Evolutionary conservation across 2,797 vertebrate genomes (phyloP), one percentile per base, ranked within the genome.

Genomic region (Syngnathus rostellatus): DNA sequence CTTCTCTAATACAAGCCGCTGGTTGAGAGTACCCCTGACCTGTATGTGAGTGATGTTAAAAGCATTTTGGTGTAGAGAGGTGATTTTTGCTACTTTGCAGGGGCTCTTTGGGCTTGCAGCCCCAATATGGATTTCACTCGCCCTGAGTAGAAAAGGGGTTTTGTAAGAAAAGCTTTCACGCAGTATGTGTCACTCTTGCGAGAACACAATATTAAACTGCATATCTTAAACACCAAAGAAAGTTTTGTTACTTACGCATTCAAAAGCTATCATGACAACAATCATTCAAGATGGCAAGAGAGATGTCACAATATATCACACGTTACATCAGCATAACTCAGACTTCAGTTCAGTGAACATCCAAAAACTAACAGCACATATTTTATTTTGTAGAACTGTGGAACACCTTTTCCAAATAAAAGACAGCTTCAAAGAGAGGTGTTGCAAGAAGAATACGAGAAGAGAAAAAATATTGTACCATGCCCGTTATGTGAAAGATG

Each of bases 131-230:
- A 77, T 77, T 71, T 77, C 54, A 70, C 62, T 72, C 72, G 77
- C 64, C 64, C 76, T 1, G 23, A 71, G 71, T 61, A 67, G 17
- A 17, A 65, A 76, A 25, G 23, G 67, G 63, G 37, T 38, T 60
- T 63, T 16, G 16, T 64, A 71, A 74, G 68, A 72, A 74, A 79
- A 74, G 74, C 69, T 75, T 23, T 69, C 75, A 77, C 65, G 79
- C 77, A 70, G 66, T 48, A 53, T 71, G 82, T 68, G 63, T 78
- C 77, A 73, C 69, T 77, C 70, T 40, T 48, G 73, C 60, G 68
- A 79, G 68, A 78, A 68, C 68, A 65, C 78, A 77, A 75, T 72
- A 71, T 76, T 83, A 82, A 83, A 78, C 74, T 75, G 75, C 69
- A n/a, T 65, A 65, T 69, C 65, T 65, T 23, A 64, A 53, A 77